phyloP scores from a whole-genome alignment of 2,888 invertebrate species.

The Aphidius colemani region DNA sequence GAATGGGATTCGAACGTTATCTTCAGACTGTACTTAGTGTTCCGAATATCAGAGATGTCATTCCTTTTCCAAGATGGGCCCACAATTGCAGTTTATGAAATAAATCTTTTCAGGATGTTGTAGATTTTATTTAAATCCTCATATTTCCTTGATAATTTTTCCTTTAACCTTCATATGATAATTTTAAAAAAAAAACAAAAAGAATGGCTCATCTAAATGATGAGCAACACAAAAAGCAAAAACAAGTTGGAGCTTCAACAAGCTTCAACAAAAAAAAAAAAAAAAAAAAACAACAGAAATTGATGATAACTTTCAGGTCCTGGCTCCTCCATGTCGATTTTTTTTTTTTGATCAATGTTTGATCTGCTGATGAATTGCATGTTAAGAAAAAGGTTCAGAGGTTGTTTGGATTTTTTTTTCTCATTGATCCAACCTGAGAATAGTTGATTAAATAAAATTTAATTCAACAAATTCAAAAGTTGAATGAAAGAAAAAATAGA shows the following conservation, averaged over 20 bases:
- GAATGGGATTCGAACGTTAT: conserved; percentile 92
- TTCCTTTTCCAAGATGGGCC: conserved; percentile 94
- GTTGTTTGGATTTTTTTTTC: too few relatives aligned
- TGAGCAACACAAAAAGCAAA: not conserved
- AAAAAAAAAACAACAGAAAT: not conserved
- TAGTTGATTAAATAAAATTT: too few relatives aligned
- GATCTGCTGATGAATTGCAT: too few relatives aligned
- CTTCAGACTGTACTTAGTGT: conserved; percentile 82
- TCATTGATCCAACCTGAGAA: too few relatives aligned
- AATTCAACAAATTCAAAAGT: too few relatives aligned
- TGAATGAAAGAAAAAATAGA: not conserved
- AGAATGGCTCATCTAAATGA: not conserved
- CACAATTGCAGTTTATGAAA: conserved; percentile 72
- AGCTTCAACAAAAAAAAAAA: not conserved
- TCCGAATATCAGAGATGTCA: conserved; percentile 88
- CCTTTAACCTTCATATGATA: not conserved
- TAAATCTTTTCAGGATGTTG: conserved; percentile 46
- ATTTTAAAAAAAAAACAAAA: not conserved
- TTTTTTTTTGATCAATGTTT: too few relatives aligned
- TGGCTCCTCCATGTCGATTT: too few relatives aligned
- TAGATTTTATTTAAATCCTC: conserved; percentile 38
- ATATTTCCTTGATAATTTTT: not conserved
- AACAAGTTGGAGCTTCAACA: not conserved
- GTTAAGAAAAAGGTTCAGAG: too few relatives aligned
- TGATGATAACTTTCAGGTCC: too few relatives aligned